Evolutionary conservation across 2,797 vertebrate species (phyloP), one percentile per base, ranked within the genome.

Genomic region (Graptemys geographica): DNA sequence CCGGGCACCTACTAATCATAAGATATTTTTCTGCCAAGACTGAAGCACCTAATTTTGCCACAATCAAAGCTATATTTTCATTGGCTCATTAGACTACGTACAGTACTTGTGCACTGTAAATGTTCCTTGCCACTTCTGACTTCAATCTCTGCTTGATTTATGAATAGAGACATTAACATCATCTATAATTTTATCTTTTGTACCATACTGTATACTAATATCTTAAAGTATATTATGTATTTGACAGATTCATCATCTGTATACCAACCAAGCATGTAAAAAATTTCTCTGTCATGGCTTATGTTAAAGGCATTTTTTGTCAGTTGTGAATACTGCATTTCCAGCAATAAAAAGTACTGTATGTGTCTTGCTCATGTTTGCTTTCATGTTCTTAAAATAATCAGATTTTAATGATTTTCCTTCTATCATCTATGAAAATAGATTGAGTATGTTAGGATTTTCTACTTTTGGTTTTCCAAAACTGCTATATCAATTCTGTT

Each of bases 141-240:
- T 89, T 94, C 33, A 37, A 2, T 9, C 15, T 65, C 90, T 51
- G 78, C 76, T 41, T 78, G 28, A 82, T 69, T n/a, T 44, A 6
- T 65, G 19, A 28, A 81, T 89, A 80, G 79, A 72, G 59, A 83
- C 7, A 11, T 86, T 80, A 23, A 21, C 83, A 56, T 80, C 18
- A 79, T 85, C 84, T 92, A 28, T 79, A 72, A 76, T 86, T 88
- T 90, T 90, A 4, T 90, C 56, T 74, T 94, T 84, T 59, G 57
- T 4, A 83, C 85, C 25, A 19, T 62, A 12, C 52, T 81, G 11
- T 83, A 56, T 0, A 0, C 78, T 84, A 72, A 83, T 1, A 0
- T 86, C 19, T 41, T 72, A 41, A 41, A 86, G 37, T 41, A 28
- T 28, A 3, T 0, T 6, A 2, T n/a, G 6, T 28, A 10, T 78